Base-by-base conservation (phyloP, 2,113 vertebrate species). In the Choloepus hoffmanni region DNA sequence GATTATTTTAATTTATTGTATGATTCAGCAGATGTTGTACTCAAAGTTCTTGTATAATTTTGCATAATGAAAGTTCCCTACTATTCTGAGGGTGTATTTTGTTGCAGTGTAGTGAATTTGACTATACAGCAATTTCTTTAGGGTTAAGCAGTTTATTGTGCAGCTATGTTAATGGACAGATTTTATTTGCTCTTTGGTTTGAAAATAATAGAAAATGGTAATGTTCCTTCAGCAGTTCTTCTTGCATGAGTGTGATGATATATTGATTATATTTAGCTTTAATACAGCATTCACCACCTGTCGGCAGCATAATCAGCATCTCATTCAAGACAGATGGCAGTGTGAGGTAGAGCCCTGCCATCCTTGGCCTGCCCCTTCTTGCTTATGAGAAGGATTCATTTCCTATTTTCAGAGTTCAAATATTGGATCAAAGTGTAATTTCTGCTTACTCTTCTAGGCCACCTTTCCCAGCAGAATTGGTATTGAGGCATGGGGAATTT, bases 171-270 rank as follows among this genome's bases (percentile, higher is more conserved):
- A 73, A 53, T 40, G 36, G 63, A 50, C 15, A 74, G 24, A 19
- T 67, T 11, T 77, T 79, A 68, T 40, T 90, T 92, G 28, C 21
- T 65, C 2, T 94, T 85, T 84, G 60, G 43, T 50, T 89, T 36
- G 24, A 83, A 82, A 96, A 91, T 79, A 74, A n/a, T 67, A 62
- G 28, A 92, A 93, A 89, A 40, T 60, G 53, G 6, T 74, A 23
- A 8, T 55, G 55, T 58, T 73, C 24, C 18, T 70, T n/a, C 53
- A 73, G 48, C 4, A 45, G 43, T 45, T 45, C 43, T 16, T 90
- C 6, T 79, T n/a, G 50, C 19, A 11, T 45, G 77, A 85, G 2
- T 60, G 18, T 62, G 40, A 45, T 45, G 3, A 18, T 1, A 43
- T 53, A 70, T 90, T 55, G 50, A 60, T 60, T 74, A 10, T 88